Evolutionary conservation across 2,113 vertebrate genomes (phyloP).

Genomic region (Echinops telfairi): DNA sequence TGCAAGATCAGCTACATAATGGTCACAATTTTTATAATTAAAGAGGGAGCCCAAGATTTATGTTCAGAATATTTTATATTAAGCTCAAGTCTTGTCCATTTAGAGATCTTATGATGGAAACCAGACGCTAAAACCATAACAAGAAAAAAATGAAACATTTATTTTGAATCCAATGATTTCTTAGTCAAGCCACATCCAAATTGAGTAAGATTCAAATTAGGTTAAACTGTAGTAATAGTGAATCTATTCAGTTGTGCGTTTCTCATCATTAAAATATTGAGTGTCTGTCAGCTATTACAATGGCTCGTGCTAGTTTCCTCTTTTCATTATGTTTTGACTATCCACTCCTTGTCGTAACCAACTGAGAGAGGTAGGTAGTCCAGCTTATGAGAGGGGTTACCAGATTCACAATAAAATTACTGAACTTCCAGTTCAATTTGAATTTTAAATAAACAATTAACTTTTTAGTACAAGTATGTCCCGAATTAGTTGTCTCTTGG

Average conservation of each 20-base stretch:
- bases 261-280: background rate
- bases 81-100: conserved; percentile 25
- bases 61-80: conserved; percentile 52
- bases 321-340: background rate
- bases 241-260: background rate
- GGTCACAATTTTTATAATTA: conserved; percentile 81
- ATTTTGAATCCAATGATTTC: conserved; percentile 66
- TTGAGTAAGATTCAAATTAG: conserved; percentile 20
- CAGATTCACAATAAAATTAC: conserved; percentile 35
- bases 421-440: background rate
- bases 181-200: conserved; percentile 9
- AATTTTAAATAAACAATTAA: background rate
- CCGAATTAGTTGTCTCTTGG: background rate
- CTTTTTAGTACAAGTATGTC: background rate
- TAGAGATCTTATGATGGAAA: conserved; percentile 15
- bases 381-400: background rate
- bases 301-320: background rate
- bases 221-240: background rate
- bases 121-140: conserved; percentile 64
- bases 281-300: background rate
- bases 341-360: background rate
- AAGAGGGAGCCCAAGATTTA: conserved; percentile 76
- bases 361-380: background rate
- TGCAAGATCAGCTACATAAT: conserved; percentile 77
- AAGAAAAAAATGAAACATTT: conserved; percentile 50